Percentiles rank a stretch among this genome's conserved stretches.
Conservation (phyloP, 2,797 vertebrate genomes). For the Nyctalus aviator region DNA sequence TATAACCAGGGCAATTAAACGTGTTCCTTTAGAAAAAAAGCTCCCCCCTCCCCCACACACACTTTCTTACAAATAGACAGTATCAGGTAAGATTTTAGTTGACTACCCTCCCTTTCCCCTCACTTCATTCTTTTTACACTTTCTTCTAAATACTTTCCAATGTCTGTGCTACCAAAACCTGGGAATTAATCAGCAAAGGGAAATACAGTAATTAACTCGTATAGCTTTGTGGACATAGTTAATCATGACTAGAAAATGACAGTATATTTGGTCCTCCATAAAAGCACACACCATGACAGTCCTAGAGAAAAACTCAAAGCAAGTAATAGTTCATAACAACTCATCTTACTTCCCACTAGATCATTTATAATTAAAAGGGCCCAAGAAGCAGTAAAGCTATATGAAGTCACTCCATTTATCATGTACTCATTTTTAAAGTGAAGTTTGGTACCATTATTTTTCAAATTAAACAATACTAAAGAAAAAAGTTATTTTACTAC, state of each 20-base stretch:
- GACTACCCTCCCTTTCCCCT: not conserved
- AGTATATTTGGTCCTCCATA: not conserved
- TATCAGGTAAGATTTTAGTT: not conserved
- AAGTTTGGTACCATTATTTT: constrained; percentile 2
- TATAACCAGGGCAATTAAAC: not conserved
- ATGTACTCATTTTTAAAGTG: constrained; percentile 43
- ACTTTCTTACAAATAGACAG: not conserved
- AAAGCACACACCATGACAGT: not conserved
- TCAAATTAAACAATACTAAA: constrained; percentile 28
- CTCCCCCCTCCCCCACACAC: not conserved
- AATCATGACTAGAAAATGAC: not conserved
- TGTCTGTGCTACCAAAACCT: not conserved
- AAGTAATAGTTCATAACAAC: not conserved
- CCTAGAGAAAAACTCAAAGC: not conserved
- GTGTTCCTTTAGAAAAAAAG: not conserved
- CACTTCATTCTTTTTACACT: not conserved
- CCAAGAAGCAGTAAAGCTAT: not conserved
- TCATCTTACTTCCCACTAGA: not conserved
- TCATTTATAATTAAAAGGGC: not conserved
- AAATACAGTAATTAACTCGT: not conserved
- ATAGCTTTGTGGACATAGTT: not conserved
- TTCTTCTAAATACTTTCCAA: constrained; percentile 49
- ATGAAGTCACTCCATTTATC: not conserved
- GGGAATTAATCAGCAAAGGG: not conserved
- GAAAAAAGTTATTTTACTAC: not conserved